Evolutionary conservation across 2,113 vertebrate species (phyloP).

Genomic region (Pyrgilauda ruficollis): DNA sequence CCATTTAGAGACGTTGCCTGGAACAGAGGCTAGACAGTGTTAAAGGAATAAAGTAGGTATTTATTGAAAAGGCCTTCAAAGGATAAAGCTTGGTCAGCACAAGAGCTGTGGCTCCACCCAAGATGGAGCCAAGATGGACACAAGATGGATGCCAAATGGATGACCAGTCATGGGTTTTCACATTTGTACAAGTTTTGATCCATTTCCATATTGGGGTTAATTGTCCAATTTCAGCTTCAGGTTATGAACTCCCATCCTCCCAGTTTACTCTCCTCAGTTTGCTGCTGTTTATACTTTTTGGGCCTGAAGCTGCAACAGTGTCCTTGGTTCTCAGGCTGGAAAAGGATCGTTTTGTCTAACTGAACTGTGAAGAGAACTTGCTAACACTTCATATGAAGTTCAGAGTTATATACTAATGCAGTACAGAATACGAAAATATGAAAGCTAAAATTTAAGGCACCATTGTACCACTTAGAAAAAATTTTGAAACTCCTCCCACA

Average conservation of each 20-base stretch:
- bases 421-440: background rate
- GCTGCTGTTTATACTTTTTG: background rate
- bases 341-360: background rate
- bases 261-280: background rate
- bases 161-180: background rate
- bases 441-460: background rate
- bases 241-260: background rate
- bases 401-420: background rate
- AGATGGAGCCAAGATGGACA: background rate
- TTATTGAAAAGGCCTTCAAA: background rate
- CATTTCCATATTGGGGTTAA: background rate
- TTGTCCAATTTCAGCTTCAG: background rate
- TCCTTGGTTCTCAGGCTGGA: background rate
- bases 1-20: background rate
- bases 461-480: background rate
- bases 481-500: accelerated
- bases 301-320: background rate
- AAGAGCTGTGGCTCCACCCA: background rate
- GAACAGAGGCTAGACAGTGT: background rate
- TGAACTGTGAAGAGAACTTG: background rate
- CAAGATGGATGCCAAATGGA: too few species aligned
- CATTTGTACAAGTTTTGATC: background rate
- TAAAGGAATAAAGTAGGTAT: background rate
- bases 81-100: background rate
- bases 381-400: background rate